A percentile compares a stretch with the other conserved stretches of the same genome.
Conservation (phyloP, 1,140 invertebrate genomes). For the Neodiprion virginianus region DNA sequence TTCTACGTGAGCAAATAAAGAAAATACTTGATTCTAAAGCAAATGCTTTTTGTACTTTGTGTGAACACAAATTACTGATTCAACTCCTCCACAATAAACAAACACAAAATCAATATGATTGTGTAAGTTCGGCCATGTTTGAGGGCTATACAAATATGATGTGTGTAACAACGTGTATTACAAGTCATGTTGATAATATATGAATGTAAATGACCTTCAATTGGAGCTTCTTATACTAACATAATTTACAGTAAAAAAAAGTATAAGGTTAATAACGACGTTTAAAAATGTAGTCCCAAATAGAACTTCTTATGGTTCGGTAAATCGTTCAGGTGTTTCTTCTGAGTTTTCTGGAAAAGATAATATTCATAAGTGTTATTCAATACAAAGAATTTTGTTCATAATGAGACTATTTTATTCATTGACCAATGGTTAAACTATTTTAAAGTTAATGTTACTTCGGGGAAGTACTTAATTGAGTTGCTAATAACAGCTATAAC, state of each 20-base stretch:
- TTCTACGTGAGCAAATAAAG: not conserved
- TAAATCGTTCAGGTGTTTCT: not conserved
- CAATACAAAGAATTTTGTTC: not conserved
- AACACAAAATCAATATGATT: not conserved
- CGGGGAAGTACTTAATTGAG: not conserved
- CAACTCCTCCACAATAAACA: not conserved
- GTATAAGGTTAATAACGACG: too few species aligned
- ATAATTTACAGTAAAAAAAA: too few species aligned
- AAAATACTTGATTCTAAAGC: not conserved
- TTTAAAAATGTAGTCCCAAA: too few species aligned
- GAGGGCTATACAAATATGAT: too few species aligned
- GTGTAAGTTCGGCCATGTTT: too few species aligned
- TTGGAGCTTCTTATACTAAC: too few species aligned
- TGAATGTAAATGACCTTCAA: too few species aligned
- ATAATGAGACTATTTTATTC: not conserved
- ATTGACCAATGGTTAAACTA: not conserved
- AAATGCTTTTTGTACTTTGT: not conserved
- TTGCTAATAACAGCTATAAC: slow-evolving; percentile 15
- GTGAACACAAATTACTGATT: too few species aligned
- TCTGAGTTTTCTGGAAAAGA: not conserved
- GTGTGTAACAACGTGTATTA: not conserved
- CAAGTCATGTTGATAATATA: not conserved
- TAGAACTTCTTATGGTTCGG: too few species aligned
- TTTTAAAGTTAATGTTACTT: not conserved
- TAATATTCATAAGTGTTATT: not conserved